Evolutionary conservation across 2,113 vertebrate species (phyloP), one percentile per base, ranked within the genome.

Genomic region (Argyrosomus japonicus): DNA sequence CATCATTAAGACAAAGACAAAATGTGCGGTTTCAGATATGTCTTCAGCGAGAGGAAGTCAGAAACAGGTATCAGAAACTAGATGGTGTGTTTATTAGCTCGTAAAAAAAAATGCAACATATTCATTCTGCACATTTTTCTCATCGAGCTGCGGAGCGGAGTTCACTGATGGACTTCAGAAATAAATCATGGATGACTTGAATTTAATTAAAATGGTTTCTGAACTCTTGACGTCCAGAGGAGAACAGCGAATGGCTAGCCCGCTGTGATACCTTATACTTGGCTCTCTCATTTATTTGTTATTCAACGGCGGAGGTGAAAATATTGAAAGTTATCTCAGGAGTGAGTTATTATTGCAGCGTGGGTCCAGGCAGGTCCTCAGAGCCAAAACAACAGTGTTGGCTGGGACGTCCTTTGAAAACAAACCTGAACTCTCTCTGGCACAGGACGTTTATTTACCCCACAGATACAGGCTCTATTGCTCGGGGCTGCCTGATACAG

Each of bases 361-460:
- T 74, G 85, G 81, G 86, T 87, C 85, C 74, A 64, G 79, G 83
- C 89, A 86, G 87, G 77, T 86, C 88, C 79, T 86, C 45, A 6
- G 90, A 93, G 91, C 84, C 91, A 90, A 84, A 92, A 92, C 91
- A 90, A 89, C 90, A 85, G 77, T 47, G 75, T 77, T 84, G 89
- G 88, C 85, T 77, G 43, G 78, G 87, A 84, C 43, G 77, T 92
- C 85, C 77, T 91, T 72, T 87, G 63, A 93, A 93, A 94, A 93
- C 89, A 92, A 92, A 93, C 85, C 84, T 88, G 84, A 93, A 90
- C 91, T 89, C 79, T 84, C 56, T 51, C 47, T 68, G 85, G 87
- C 86, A 76, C 76, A 73, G 75, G 84, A 82, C 85, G 50, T 84
- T 87, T 93, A 93, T 93, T 93, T 91, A 87, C 86, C 87, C 88